Evolutionary conservation across 2,113 vertebrate genomes (phyloP), one percentile per base, ranked within the genome.

Genomic region (Scomber scombrus): DNA sequence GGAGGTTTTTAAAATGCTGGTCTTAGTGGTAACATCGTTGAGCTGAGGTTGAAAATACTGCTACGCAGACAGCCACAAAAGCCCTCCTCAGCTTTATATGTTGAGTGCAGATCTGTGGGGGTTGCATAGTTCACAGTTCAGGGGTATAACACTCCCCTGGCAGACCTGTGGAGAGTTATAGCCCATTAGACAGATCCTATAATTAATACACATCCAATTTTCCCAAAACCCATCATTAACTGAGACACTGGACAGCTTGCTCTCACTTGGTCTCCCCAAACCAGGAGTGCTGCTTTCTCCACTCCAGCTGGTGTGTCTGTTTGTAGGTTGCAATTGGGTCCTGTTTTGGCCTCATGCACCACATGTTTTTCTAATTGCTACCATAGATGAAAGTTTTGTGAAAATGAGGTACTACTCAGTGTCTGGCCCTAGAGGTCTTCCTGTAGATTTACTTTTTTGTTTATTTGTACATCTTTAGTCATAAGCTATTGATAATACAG

Each of bases 291-390:
- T 65, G 74, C 78, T 86, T 81, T 91, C 86, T 82, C 64, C 60
- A 23, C 81, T 84, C 85, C 92, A 94, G 92, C 91, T 92, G 92
- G 34, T 85, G 66, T 51, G 74, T 87, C 85, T 92, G 91, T 82
- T 92, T 87, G 75, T 76, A 90, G 78, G 87, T 85, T 92, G 85
- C 87, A 88, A 82, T 89, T 85, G 69, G 45, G 71, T 66, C 69
- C 80, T 87, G 80, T 82, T 88, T 75, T 70, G 82, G 80, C 78
- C 78, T 86, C 71, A 62, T 66, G 62, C 58, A 11, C 86, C 91
- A 90, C 92, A 94, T 93, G 91, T 90, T 93, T 91, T 91, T 92
- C 71, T 90, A 92, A 93, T 94, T 92, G 88, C 90, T 91, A 92
- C 91, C 88, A 91, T 67, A 61, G 88, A 87, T 34, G 46, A 88